A percentile compares a stretch with the other conserved stretches of the same genome.
Conservation (phyloP, 2,113 vertebrate genomes). For the Oxyura jamaicensis region DNA sequence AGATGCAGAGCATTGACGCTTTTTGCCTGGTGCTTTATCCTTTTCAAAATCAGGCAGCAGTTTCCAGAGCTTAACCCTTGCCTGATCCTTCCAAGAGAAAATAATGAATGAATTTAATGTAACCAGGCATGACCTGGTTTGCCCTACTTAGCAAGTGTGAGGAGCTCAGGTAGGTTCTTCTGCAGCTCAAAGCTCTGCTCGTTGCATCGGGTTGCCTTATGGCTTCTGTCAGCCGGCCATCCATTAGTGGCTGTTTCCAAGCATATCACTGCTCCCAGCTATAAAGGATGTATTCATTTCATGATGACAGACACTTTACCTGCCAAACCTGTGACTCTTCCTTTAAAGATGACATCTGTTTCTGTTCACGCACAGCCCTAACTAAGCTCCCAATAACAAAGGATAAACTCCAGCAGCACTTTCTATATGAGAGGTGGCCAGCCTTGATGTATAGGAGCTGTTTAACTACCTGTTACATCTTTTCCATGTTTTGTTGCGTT, state of each 20-base stretch:
- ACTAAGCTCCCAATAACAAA: neutral
- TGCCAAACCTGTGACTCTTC: neutral
- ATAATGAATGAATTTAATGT: neutral
- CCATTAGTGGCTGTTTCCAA: neutral
- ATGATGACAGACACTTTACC: neutral
- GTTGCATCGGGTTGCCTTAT: neutral
- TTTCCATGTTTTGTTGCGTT: neutral
- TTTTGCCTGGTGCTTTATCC: neutral
- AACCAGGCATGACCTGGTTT: neutral
- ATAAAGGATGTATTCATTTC: neutral
- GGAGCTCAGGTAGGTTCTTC: neutral
- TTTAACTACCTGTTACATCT: neutral
- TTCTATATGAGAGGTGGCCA: neutral
- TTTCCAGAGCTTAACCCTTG: neutral
- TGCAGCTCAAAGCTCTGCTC: neutral
- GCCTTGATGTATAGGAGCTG: neutral
- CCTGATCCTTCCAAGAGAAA: neutral
- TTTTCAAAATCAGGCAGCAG: neutral
- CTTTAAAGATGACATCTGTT: neutral
- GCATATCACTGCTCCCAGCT: neutral
- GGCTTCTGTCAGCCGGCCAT: neutral
- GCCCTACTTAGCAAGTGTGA: neutral
- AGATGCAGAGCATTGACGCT: neutral
- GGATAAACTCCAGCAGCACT: neutral
- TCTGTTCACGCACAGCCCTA: neutral